Conservation (phyloP, 2,888 invertebrate genomes). For the Eupelmus urozonus region DNA sequence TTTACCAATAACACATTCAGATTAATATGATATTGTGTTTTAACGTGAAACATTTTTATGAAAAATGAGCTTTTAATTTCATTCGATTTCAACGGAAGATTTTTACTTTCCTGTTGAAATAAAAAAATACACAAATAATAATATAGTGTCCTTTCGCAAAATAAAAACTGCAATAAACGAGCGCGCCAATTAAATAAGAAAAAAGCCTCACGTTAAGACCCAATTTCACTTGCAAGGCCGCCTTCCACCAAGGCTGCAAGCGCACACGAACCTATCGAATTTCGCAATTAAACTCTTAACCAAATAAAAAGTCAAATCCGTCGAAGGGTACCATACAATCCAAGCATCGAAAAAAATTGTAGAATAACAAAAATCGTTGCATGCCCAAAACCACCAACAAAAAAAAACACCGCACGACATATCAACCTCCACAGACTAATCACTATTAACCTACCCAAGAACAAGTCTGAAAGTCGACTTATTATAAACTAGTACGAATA, state of each 20-base stretch:
- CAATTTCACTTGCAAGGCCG: conserved; percentile 18
- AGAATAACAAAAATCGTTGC: conserved; percentile 22
- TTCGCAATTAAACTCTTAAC: not conserved
- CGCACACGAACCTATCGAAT: not conserved
- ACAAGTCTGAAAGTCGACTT: conserved; percentile 53
- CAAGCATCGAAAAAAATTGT: not conserved
- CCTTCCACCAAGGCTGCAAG: not conserved
- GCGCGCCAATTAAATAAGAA: conserved; percentile 14
- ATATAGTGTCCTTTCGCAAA: not conserved
- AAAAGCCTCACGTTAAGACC: conserved; percentile 14
- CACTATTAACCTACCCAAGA: not conserved
- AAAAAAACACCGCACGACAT: not conserved
- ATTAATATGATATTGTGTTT: too few species aligned
- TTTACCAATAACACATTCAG: too few species aligned
- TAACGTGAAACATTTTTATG: too few species aligned
- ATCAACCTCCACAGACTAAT: not conserved
- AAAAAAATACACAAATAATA: too few species aligned
- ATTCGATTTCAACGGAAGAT: too few species aligned
- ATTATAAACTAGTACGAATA: conserved; percentile 54
- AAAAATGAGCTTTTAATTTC: too few species aligned
- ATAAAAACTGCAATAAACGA: not conserved
- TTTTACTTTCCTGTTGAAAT: too few species aligned
- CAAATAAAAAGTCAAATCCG: conserved; percentile 47
- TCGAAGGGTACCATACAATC: not conserved
- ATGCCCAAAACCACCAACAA: conserved; percentile 24